Conservation (phyloP, 2,797 vertebrate species). For the Meriones psammophilus region DNA sequence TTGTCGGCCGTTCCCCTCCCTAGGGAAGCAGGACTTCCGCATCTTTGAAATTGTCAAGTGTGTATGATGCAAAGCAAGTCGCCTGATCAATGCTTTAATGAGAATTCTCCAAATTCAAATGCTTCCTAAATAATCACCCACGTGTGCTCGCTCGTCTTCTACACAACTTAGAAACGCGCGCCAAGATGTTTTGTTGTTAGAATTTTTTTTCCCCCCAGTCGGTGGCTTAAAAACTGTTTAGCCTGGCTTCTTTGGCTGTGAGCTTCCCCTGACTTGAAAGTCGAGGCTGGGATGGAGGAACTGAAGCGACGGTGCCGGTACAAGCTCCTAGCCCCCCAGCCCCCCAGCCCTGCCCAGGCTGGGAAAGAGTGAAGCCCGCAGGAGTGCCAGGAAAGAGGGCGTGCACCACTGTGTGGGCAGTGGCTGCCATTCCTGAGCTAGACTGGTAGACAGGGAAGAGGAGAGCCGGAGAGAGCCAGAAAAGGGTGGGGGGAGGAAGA, state of each 20-base stretch:
- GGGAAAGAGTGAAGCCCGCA: conserved; percentile 45
- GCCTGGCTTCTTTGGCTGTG: neutral
- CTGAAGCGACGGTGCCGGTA: neutral
- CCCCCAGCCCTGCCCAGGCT: conserved; percentile 70
- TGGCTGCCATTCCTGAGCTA: neutral
- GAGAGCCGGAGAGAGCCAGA: neutral
- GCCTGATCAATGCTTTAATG: neutral
- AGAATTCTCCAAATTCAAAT: conserved; percentile 3
- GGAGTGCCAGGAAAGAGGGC: conserved; percentile 67
- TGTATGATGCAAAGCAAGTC: conserved; percentile 6
- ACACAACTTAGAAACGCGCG: neutral
- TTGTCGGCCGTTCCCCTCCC: conserved; percentile 63
- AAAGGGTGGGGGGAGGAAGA: neutral
- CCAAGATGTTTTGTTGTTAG: neutral
- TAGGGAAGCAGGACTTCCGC: conserved; percentile 77
- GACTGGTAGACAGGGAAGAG: neutral
- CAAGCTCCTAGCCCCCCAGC: conserved; percentile 26
- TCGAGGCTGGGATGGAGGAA: neutral
- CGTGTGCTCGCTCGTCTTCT: neutral
- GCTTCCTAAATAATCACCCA: neutral
- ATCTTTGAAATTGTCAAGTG: conserved; percentile 77
- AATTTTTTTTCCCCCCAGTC: neutral
- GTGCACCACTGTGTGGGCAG: conserved; percentile 55
- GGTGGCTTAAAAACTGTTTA: neutral
- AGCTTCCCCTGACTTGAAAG: neutral